phyloP scores from a whole-genome alignment of 2,888 invertebrate species.

The Slavum lentiscoides region DNA sequence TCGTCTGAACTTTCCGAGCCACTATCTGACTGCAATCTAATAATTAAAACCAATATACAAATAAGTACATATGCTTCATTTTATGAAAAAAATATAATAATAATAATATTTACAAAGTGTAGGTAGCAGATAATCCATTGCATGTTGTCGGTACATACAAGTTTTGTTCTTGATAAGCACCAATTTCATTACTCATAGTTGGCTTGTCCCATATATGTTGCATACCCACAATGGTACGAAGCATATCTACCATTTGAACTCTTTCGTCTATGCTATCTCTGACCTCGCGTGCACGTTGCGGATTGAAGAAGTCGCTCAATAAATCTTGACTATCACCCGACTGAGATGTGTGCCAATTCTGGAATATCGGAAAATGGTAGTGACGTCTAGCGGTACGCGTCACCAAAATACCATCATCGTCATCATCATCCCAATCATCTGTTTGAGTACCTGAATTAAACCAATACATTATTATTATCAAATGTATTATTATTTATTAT shows the following conservation, averaged over 20 bases:
- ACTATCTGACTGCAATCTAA: slow-evolving; percentile 46
- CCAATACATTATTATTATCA: background rate
- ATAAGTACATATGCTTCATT: background rate
- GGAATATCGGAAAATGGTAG: slow-evolving; percentile 49
- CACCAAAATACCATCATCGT: slow-evolving; percentile 26
- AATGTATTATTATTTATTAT: background rate
- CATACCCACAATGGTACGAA: slow-evolving; percentile 38
- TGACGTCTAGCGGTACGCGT: slow-evolving; percentile 48
- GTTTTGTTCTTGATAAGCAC: slow-evolving; percentile 37
- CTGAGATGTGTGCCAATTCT: slow-evolving; percentile 47
- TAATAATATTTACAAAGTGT: slow-evolving; percentile 24
- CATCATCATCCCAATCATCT: slow-evolving; percentile 36
- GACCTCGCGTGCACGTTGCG: slow-evolving; percentile 32
- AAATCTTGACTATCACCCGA: slow-evolving; percentile 37
- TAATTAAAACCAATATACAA: slow-evolving; percentile 3
- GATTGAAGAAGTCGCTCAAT: slow-evolving; percentile 41
- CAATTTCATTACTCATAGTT: slow-evolving; percentile 28
- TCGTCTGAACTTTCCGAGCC: slow-evolving; percentile 42
- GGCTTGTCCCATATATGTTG: slow-evolving; percentile 49
- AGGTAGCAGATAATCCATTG: slow-evolving; percentile 43
- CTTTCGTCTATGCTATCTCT: slow-evolving; percentile 26
- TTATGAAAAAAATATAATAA: background rate
- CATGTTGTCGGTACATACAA: slow-evolving; percentile 27
- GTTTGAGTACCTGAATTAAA: slow-evolving; percentile 48
- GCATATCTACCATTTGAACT: slow-evolving; percentile 47